phyloP scores from a whole-genome alignment of 2,888 invertebrate species.

The Drosophila nr. fundita region DNA sequence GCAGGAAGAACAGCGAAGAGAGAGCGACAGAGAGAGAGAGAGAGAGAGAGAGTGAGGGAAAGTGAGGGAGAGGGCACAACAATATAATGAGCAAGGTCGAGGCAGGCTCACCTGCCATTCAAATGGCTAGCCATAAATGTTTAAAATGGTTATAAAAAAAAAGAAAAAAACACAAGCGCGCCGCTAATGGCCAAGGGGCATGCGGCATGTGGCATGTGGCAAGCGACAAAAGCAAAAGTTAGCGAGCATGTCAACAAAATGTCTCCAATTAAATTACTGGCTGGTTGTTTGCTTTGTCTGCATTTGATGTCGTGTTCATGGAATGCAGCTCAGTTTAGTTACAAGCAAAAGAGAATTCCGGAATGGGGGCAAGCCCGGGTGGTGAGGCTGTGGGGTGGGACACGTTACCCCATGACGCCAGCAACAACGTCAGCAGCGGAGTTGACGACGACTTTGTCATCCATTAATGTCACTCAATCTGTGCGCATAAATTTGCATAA shows the following conservation, averaged over 20 bases:
- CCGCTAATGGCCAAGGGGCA: slow-evolving; percentile 29
- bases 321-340: slow-evolving; percentile 27
- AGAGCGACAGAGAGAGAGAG: neutral
- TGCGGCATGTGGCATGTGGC: neutral
- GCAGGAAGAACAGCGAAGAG: neutral
- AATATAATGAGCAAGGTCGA: slow-evolving; percentile 66
- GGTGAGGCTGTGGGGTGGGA: neutral
- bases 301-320: slow-evolving; percentile 46
- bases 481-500: slow-evolving; percentile 80
- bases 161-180: slow-evolving; percentile 47
- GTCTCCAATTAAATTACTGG: slow-evolving; percentile 38
- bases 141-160: slow-evolving; percentile 74
- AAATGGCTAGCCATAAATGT: slow-evolving; percentile 74
- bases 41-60: neutral
- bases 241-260: slow-evolving; percentile 44
- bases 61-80: neutral
- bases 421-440: slow-evolving; percentile 11
- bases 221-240: slow-evolving; percentile 35
- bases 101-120: slow-evolving; percentile 67
- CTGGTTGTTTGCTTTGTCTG: slow-evolving; percentile 46
- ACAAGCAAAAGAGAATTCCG: neutral
- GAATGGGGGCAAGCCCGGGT: neutral
- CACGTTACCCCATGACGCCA: neutral
- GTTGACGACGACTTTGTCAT: slow-evolving; percentile 67
- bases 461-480: slow-evolving; percentile 80